Evolutionary conservation across 1,140 invertebrate species (phyloP).

Genomic region (Hylyphantes graminicola): DNA sequence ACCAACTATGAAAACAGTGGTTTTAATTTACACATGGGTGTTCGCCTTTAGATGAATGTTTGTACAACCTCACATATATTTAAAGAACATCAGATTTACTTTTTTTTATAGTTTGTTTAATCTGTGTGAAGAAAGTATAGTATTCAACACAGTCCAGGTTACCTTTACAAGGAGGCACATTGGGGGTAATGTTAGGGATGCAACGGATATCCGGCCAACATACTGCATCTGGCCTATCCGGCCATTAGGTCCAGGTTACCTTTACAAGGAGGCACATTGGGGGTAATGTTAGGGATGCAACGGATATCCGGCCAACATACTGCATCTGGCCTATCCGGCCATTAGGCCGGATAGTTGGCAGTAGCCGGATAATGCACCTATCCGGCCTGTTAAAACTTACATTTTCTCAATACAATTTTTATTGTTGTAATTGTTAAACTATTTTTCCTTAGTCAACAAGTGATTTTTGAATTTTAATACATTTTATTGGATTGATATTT

Average conservation of each 20-base stretch:
- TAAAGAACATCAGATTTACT: too few relatives aligned
- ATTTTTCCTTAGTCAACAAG: too few relatives aligned
- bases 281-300: not conserved
- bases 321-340: too few relatives aligned
- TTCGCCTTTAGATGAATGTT: constrained; percentile 29
- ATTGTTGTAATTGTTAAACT: too few relatives aligned
- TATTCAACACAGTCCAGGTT: not conserved
- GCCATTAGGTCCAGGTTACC: not conserved
- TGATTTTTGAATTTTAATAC: too few relatives aligned
- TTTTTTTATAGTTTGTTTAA: not conserved
- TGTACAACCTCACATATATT: constrained; percentile 36
- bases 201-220: not conserved
- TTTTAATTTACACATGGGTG: constrained; percentile 54
- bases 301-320: not conserved
- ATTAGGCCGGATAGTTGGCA: too few relatives aligned
- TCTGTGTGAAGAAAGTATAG: constrained; percentile 10
- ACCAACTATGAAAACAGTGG: constrained; percentile 46
- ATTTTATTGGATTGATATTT: too few relatives aligned
- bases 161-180: not conserved
- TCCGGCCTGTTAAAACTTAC: too few relatives aligned
- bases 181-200: not conserved
- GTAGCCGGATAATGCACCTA: too few relatives aligned
- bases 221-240: too few relatives aligned
- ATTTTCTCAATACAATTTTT: constrained; percentile 3
- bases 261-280: not conserved